Evolutionary conservation across 2,797 vertebrate genomes (phyloP).

Genomic region (Eulemur coronatus): DNA sequence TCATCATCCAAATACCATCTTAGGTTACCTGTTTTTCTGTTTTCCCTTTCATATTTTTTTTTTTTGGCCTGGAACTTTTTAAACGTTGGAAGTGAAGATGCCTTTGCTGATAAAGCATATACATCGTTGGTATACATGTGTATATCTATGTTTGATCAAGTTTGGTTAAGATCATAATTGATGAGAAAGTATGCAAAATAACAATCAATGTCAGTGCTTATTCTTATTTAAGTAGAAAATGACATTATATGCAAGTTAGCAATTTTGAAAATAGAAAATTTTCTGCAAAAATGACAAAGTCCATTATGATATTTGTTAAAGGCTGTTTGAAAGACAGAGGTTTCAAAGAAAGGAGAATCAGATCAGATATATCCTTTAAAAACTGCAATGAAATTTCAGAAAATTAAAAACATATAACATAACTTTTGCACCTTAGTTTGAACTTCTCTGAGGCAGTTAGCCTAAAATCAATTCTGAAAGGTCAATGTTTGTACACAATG

Average conservation of each 20-base stretch:
- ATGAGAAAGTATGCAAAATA: slow-evolving; percentile 8
- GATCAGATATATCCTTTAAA: not conserved
- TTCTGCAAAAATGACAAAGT: not conserved
- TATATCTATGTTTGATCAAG: slow-evolving; percentile 22
- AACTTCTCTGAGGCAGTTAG: not conserved
- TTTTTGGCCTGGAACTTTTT: not conserved
- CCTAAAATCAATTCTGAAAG: not conserved
- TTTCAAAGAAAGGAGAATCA: not conserved
- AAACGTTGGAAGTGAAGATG: slow-evolving; percentile 36
- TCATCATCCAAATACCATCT: not conserved
- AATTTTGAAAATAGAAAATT: not conserved
- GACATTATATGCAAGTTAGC: not conserved
- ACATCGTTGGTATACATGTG: not conserved
- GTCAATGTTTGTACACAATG: not conserved
- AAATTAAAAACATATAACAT: not conserved
- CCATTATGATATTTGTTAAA: not conserved
- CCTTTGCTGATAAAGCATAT: not conserved
- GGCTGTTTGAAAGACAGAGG: not conserved
- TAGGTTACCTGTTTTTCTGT: not conserved
- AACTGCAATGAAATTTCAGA: not conserved
- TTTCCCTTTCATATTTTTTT: not conserved
- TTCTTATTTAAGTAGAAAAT: slow-evolving; percentile 7
- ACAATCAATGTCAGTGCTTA: not conserved
- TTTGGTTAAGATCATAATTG: not conserved
- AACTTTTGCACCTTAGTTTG: not conserved